phyloP scores from a whole-genome alignment of 2,797 vertebrate species.

The Phyllotis vaccarum region DNA sequence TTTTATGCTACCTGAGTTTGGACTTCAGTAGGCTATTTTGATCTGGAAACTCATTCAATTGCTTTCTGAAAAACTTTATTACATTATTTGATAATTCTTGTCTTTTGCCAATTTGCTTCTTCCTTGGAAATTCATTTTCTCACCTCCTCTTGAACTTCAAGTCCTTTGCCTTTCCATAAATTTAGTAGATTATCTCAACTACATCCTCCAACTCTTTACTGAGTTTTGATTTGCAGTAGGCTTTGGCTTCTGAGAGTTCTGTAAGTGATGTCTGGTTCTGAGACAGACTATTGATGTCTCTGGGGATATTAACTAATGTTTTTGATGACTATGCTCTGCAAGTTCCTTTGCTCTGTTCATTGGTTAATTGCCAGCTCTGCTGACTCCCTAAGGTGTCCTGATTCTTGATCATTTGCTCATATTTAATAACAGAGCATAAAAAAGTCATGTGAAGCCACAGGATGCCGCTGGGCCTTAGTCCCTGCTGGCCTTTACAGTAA shows the following conservation, averaged over 20 bases:
- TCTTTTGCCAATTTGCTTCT: background rate
- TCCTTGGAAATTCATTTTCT: constrained; percentile 39
- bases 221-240: constrained; percentile 23
- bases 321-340: constrained; percentile 35
- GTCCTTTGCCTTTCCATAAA: background rate
- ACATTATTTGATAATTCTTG: background rate
- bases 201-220: background rate
- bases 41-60: background rate
- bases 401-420: background rate
- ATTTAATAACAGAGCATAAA: constrained; percentile 23
- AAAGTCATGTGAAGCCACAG: background rate
- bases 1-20: background rate
- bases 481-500: background rate
- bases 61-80: background rate
- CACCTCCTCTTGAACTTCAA: background rate
- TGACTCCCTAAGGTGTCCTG: background rate
- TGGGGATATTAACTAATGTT: constrained; percentile 12
- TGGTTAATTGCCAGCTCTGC: background rate
- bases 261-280: background rate
- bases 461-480: background rate
- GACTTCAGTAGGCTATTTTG: background rate
- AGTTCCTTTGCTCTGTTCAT: constrained; percentile 11
- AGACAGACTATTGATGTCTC: background rate
- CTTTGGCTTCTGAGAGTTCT: background rate
- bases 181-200: background rate